Evolutionary conservation across 1,140 invertebrate genomes (phyloP).

Genomic region (Halotydeus destructor): DNA sequence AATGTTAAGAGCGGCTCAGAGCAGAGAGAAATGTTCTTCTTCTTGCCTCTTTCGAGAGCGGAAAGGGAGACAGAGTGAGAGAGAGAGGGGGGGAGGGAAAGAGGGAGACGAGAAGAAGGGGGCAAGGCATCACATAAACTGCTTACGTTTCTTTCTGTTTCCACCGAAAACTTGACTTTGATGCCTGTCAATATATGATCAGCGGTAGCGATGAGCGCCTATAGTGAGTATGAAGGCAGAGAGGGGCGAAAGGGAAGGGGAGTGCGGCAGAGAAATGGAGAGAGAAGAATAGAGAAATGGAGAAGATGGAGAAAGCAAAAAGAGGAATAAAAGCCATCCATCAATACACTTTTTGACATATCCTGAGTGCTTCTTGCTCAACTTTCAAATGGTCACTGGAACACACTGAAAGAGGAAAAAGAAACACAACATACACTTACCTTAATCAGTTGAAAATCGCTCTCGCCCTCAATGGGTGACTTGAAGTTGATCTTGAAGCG

Average conservation of each 20-base stretch:
- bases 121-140: not conserved
- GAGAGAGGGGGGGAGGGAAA: too few relatives aligned
- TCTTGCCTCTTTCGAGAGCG: not conserved
- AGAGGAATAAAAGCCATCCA: conserved; percentile 3
- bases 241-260: not conserved
- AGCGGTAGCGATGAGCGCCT: conserved; percentile 9
- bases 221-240: conserved; percentile 1
- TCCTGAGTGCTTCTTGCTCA: not conserved
- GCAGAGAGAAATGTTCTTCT: not conserved
- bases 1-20: not conserved
- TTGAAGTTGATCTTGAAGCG: not conserved
- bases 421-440: not conserved
- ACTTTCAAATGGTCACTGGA: not conserved
- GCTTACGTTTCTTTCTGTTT: conserved; percentile 15
- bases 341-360: not conserved
- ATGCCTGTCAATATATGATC: conserved; percentile 14
- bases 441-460: not conserved
- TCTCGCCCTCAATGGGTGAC: not conserved
- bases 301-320: not conserved
- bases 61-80: too few relatives aligned
- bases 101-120: not conserved
- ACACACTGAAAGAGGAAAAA: not conserved
- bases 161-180: conserved; percentile 10
- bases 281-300: not conserved
- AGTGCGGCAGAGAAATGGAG: not conserved